Conservation (phyloP, 1,140 invertebrate genomes). For the Xylocopa sonorina region DNA sequence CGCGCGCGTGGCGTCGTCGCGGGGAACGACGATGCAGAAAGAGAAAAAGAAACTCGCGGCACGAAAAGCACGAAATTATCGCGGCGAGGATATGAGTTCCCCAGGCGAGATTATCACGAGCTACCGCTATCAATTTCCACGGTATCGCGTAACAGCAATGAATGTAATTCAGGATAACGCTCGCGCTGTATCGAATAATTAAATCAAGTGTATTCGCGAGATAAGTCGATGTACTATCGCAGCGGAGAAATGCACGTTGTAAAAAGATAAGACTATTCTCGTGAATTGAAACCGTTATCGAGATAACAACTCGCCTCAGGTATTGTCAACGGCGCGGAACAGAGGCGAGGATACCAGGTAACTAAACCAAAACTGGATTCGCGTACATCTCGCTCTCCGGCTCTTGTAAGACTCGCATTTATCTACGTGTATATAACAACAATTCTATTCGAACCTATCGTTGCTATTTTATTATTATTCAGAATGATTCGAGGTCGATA, state of each 20-base stretch:
- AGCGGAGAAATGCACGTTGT: constrained; percentile 17
- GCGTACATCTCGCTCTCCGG: background rate
- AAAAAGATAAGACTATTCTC: constrained; percentile 34
- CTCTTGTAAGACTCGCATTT: no score
- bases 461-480: no score
- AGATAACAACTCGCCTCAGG: constrained; percentile 21
- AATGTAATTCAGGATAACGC: constrained; percentile 8
- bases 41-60: no score
- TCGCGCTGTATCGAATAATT: constrained; percentile 25
- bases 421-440: no score
- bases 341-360: background rate
- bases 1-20: no score
- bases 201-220: constrained; percentile 31
- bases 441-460: no score
- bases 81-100: background rate
- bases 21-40: no score
- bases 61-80: no score
- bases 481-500: no score
- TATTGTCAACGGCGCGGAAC: constrained; percentile 19
- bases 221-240: constrained; percentile 34
- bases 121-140: constrained; percentile 1
- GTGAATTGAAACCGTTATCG: constrained; percentile 33
- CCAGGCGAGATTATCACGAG: background rate
- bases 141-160: background rate
- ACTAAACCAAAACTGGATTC: constrained; percentile 21